A percentile compares a stretch with the other conserved stretches of the same genome.
Conservation (phyloP, 2,888 invertebrate genomes). For the Tortrix viridana region DNA sequence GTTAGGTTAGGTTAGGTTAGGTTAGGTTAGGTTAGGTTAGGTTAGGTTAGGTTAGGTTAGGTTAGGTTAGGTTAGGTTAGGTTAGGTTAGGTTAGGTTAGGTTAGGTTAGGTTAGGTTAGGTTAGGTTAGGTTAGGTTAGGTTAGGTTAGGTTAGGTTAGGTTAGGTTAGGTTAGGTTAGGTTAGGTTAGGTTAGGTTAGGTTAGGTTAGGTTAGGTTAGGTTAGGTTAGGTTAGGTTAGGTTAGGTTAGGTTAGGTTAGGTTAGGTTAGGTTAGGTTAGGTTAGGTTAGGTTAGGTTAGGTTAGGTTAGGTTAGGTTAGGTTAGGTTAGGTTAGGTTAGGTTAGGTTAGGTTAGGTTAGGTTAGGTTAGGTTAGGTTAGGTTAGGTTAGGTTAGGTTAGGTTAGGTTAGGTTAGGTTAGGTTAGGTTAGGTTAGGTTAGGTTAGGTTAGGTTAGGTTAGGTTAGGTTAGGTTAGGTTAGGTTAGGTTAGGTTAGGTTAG, state of each 20-base stretch:
- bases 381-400: slow-evolving; percentile 20
- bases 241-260: slow-evolving; percentile 20
- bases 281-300: slow-evolving; percentile 20
- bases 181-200: slow-evolving; percentile 15
- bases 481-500: slow-evolving; percentile 20
- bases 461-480: slow-evolving; percentile 20
- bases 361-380: slow-evolving; percentile 20
- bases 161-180: slow-evolving; percentile 30
- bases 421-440: slow-evolving; percentile 20
- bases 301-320: slow-evolving; percentile 20
- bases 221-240: slow-evolving; percentile 20
- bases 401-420: slow-evolving; percentile 20
- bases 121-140: slow-evolving; percentile 37
- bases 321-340: slow-evolving; percentile 20
- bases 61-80: slow-evolving; percentile 37
- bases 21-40: slow-evolving; percentile 9
- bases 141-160: slow-evolving; percentile 38
- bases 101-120: slow-evolving; percentile 26
- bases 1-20: slow-evolving; percentile 5
- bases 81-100: slow-evolving; percentile 39
- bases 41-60: slow-evolving; percentile 31
- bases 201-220: slow-evolving; percentile 20
- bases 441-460: slow-evolving; percentile 22
- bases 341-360: slow-evolving; percentile 20
- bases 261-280: slow-evolving; percentile 20